Evolutionary conservation across 2,113 vertebrate genomes (phyloP), one percentile per base, ranked within the genome.

Genomic region (Albula goreensis): DNA sequence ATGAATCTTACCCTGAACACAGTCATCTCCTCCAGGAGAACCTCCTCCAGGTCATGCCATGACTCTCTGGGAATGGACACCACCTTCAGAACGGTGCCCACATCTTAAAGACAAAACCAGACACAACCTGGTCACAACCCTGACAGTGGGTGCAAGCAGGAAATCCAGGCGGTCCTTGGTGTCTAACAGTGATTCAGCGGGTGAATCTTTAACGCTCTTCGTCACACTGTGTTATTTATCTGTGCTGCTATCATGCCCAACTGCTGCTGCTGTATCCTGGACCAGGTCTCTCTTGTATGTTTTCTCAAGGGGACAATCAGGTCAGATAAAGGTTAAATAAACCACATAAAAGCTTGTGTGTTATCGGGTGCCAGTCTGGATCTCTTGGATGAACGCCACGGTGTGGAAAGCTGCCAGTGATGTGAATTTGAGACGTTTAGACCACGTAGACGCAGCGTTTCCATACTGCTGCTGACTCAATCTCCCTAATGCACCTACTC

Each of bases 11-110:
- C 98, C 96, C 94, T 95, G 87, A 99, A 98, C 90, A 99, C 97
- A 57, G 97, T 97, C 96, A 99, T 98, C 95, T 99, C 98, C 93
- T 99, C 98, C 89, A 99, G 92, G 81, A 99, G 96, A 86, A 99
- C 98, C 93, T 99, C 98, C 90, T 99, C 98, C 92, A 99, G 94
- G 90, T 99, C 98, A 50, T 98, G 96, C 98, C 98, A 99, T 86
- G 97, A 99, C 92, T 99, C 98, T 90, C 97, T 97, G 89, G 98
- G 98, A 94, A 99, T 97, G 57, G 97, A 99, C 92, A 99, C 98
- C 90, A 99, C 98, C 95, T 99, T 99, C 91, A 99, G 95, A 90
- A 99, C 96, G 0, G 97, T 99, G 88, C 98, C 98, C 90, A 96
- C 91, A 93, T 99, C 98, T 99, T 92, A 88, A 87, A 92, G 88